Evolutionary conservation across 2,113 vertebrate species (phyloP), one percentile per base, ranked within the genome.

Genomic region (Phyllostomus hastatus): DNA sequence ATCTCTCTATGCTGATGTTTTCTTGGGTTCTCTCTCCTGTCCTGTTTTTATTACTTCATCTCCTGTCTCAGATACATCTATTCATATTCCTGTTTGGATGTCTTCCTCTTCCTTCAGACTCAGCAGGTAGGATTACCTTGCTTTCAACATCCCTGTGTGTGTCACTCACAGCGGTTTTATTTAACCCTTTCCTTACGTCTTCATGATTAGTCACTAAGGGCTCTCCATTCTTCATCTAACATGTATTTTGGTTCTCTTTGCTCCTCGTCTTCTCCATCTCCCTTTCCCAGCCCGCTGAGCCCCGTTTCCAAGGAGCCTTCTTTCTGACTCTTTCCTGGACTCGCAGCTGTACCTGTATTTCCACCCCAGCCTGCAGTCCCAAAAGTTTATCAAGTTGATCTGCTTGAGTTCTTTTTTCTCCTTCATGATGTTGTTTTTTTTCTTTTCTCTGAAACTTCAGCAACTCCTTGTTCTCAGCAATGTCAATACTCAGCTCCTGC

Each of bases 401-500:
- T 85, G 16, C 79, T 59, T 61, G 41, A 50, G 7, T 86, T 95
- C 78, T 75, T 5, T 86, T 80, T 95, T 90, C 28, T 91, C 57
- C 46, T 90, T 91, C 79, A 46, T 76, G 50, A 11, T 61, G 33
- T 66, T 72, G 20, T 54, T 69, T 72, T 64, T 20, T 67, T 73
- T 76, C 48, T 90, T 73, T 85, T 87, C 81, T 84, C 61, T 88
- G 79, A 79, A 95, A 92, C 43, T 79, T 33, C 31, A 72, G 88
- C 93, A 94, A 43, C 66, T 54, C 73, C 87, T 67, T 54, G 57
- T 89, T 86, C 88, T 67, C 43, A 50, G 50, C 87, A 28, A 59
- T 43, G 61, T 92, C 76, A 92, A 95, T 81, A 72, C 57, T 76
- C 86, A 95, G 83, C 76, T 96, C 70, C 80, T 92, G 38, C 73